Evolutionary conservation across 2,113 vertebrate species (phyloP).

Genomic region (Heterotis niloticus): DNA sequence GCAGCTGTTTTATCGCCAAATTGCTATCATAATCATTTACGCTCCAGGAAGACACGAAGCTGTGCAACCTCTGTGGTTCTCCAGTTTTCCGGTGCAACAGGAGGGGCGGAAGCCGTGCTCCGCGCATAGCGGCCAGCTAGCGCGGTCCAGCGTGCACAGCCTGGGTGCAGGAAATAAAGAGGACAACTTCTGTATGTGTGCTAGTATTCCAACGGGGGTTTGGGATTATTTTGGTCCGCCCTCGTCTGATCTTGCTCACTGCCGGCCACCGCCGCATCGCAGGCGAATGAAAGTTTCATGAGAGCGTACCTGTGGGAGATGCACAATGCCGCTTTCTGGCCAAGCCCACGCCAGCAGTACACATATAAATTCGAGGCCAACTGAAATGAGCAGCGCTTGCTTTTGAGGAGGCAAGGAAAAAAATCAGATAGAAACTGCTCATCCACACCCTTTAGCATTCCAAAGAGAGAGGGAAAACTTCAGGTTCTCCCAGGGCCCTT

Average conservation of each 20-base stretch:
- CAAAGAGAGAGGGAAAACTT: neutral
- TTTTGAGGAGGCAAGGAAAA: neutral
- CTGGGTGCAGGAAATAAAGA: neutral
- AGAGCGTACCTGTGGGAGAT: conserved; percentile 1
- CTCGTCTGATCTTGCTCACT: neutral
- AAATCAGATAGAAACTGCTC: too few species aligned
- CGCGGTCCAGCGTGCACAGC: neutral
- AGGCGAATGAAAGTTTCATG: conserved; percentile 16
- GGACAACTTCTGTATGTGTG: neutral
- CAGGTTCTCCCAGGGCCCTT: neutral
- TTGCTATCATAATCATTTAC: neutral
- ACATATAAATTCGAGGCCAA: neutral
- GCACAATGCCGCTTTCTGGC: neutral
- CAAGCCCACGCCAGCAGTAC: neutral
- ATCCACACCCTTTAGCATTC: neutral
- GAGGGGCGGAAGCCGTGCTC: neutral
- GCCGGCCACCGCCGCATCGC: neutral
- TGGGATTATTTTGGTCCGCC: neutral
- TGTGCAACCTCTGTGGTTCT: neutral
- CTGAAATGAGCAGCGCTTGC: too few species aligned
- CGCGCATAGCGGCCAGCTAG: neutral
- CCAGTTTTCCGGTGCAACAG: neutral
- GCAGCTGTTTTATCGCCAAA: too few species aligned
- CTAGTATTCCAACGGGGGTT: neutral
- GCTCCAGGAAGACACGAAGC: neutral